Evolutionary conservation across 1,140 invertebrate species (phyloP), one percentile per base, ranked within the genome.

Genomic region (Listronotus bonariensis): DNA sequence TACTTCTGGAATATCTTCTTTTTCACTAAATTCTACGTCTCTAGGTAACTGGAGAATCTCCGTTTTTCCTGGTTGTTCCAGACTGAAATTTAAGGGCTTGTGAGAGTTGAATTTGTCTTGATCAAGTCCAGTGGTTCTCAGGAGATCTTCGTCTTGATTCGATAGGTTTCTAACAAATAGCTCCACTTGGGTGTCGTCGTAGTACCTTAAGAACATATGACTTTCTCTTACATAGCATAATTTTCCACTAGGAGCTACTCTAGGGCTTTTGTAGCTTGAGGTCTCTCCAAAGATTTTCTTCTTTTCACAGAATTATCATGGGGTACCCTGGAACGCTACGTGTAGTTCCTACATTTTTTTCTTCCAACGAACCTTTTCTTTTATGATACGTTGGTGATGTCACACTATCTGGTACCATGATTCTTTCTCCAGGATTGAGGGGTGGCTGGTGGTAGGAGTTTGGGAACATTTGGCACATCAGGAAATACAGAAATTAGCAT

Each of bases 171-270:
- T 45, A 5, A 70, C 41, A 41, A 70, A 72, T 10, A 70, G 53
- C 7, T 64, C 62, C 32, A 68, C 57, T 40, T 72, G 71, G 10
- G 43, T 67, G 14, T 71, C 66, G 31, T 72, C 71, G 43, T 69
- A 72, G 36, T 72, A 72, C n/a, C 71, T 43, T 7, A 70, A 34
- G 20, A 72, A 69, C 38, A 43, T 62, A 48, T 68, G 61, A 5
- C 45, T 65, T 38, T 68, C 68, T 34, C 69, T 54, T 10, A 63
- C 43, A 32, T 70, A 72, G 15, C 58, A 62, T 3, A 72, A 20
- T 55, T 72, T 72, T 18, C 71, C 71, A 4, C 41, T 52, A 6
- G 71, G 71, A 32, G 52, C 51, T 20, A 55, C 42, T 40, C 60
- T 17, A 20, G 60, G 46, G n/a, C 62, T 52, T 31, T 31, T 12